Evolutionary conservation across 1,140 invertebrate species (phyloP).

Genomic region (Bombus confusus): DNA sequence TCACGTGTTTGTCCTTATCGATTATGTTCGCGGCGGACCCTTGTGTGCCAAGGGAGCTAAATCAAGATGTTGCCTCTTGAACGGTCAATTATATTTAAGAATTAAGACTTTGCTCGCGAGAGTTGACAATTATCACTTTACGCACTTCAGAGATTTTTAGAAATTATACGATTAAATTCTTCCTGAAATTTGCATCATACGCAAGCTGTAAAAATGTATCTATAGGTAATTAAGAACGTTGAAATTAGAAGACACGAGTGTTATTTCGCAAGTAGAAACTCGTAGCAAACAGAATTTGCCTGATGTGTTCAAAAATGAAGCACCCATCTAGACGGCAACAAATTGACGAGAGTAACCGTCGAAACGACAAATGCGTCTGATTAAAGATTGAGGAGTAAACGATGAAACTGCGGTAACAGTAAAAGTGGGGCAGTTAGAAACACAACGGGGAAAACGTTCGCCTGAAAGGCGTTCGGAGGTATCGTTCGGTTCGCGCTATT

Average conservation of each 20-base stretch:
- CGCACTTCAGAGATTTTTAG: too few species aligned
- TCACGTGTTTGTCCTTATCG: slow-evolving; percentile 28
- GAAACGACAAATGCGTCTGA: background rate
- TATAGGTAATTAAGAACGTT: background rate
- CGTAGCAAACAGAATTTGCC: too few species aligned
- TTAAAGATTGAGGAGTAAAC: background rate
- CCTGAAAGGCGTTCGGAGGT: background rate
- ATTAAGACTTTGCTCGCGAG: background rate
- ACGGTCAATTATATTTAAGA: background rate
- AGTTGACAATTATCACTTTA: background rate
- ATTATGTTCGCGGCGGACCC: slow-evolving; percentile 4
- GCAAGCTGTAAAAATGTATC: background rate
- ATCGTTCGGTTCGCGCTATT: slow-evolving; percentile 14
- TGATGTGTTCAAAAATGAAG: background rate
- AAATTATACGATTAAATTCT: too few species aligned
- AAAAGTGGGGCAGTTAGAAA: background rate
- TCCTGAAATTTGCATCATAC: background rate
- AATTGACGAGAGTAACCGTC: background rate
- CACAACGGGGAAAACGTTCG: background rate
- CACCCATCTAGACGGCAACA: background rate
- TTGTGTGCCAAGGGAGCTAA: background rate
- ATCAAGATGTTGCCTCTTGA: background rate
- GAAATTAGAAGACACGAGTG: background rate
- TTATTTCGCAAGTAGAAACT: background rate
- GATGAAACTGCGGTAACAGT: background rate